Conservation (phyloP, 2,888 invertebrate genomes). For the Thecophora atra region DNA sequence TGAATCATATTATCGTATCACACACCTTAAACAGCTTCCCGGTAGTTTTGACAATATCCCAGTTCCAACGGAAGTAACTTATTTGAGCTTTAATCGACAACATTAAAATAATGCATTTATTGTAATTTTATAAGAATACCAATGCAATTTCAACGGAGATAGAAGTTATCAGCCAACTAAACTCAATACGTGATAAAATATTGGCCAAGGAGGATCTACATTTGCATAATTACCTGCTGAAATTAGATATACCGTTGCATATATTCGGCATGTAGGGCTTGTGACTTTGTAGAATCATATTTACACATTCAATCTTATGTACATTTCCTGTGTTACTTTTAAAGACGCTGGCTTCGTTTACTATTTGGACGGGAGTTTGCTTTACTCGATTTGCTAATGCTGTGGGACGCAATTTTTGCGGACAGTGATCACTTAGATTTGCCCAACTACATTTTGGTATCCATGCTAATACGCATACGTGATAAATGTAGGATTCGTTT, state of each 20-base stretch:
- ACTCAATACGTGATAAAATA: slow-evolving; percentile 72
- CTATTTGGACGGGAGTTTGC: slow-evolving; percentile 87
- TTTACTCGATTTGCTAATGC: slow-evolving; percentile 76
- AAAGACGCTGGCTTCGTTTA: slow-evolving; percentile 83
- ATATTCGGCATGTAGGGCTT: slow-evolving; percentile 83
- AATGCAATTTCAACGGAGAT: slow-evolving; percentile 58
- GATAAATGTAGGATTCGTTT: slow-evolving; percentile 71
- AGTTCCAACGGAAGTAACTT: slow-evolving; percentile 48
- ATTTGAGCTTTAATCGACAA: not conserved
- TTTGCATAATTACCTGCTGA: slow-evolving; percentile 73
- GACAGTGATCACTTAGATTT: slow-evolving; percentile 70
- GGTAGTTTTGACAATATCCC: slow-evolving; percentile 67
- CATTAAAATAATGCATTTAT: not conserved
- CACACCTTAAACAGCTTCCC: slow-evolving; percentile 68
- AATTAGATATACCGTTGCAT: slow-evolving; percentile 82
- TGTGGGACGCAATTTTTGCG: slow-evolving; percentile 87
- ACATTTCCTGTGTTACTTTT: not conserved
- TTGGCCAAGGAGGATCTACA: slow-evolving; percentile 73
- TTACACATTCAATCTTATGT: not conserved
- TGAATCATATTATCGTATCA: slow-evolving; percentile 73
- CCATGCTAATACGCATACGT: slow-evolving; percentile 79
- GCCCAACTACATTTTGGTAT: slow-evolving; percentile 77
- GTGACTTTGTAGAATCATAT: not conserved
- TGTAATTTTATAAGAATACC: not conserved
- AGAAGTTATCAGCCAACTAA: slow-evolving; percentile 73